Evolutionary conservation across 1,140 invertebrate genomes (phyloP), one percentile per base, ranked within the genome.

Genomic region (Microplitis mediator): DNA sequence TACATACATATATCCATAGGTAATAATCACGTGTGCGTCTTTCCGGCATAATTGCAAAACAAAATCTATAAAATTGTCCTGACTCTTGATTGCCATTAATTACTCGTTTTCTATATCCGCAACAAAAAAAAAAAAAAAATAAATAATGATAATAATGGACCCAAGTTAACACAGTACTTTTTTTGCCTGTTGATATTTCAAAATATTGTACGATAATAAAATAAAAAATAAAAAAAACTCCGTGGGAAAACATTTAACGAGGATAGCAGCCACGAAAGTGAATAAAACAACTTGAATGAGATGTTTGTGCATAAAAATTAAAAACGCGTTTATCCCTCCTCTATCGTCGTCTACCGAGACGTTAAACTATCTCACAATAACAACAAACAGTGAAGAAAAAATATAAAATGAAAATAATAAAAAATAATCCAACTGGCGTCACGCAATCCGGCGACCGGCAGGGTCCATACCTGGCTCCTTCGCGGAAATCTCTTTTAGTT

Each of bases 241-340:
- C 64, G 64, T 66, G 64, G 64, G 64, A 66, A 66, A 51, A 66
- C 39, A 45, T 45, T 66, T 51, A 51, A 32, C 50, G 13, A 32
- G 50, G 35, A 65, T 35, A 65, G 36, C 36, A 65, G 63, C 39
- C 63, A 14, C 3, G 36, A n/a, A 45, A 45, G 35, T 62, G 14
- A 66, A 51, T 51, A 45, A 66, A 51, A 66, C 16, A 66, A 51
- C 64, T 39, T 45, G 64, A 66, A 66, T 66, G 52, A 66, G 45
- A 66, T 51, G 52, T 51, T 66, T 51, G 64, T 23, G 64, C 64
- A 66, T 66, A 66, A 66, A 66, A 66, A 45, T 66, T 66, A 66
- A 66, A 66, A 66, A 66, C 64, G 64, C 64, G 64, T 66, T 66
- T 66, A 66, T 66, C 45, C 64, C 64, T 45, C 23, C 64, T 66